Base-by-base conservation (phyloP, 2,888 invertebrate species). In the Proisotoma minuta region DNA sequence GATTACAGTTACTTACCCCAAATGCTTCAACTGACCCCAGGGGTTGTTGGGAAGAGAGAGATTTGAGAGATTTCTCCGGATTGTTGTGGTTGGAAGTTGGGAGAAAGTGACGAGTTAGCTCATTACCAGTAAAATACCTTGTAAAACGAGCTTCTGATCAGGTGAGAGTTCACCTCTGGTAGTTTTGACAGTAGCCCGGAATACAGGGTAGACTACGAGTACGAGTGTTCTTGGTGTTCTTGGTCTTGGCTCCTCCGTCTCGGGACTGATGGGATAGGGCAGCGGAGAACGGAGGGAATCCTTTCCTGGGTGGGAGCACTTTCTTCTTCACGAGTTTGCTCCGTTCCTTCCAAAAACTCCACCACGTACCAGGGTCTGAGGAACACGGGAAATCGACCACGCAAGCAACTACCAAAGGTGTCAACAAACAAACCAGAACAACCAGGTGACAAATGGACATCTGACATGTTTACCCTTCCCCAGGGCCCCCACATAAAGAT, bases 171-270 rank as follows among this genome's bases (percentile, higher is more conserved):
- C 63, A 69, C 68, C 54, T 80, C 78, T 65, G 79, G 67, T 73
- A 77, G 78, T 83, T 90, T 89, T n/a, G n/a, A 93, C 93, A 93
- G 92, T 93, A 93, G 91, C 93, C 93, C 93, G 93, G 93, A 93
- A 92, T 93, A 94, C 93, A 94, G 93, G 93, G 93, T 94, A 93
- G 91, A 90, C 92, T 91, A 93, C 92, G 91, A 89, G 90, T 90
- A 91, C 87, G 89, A 87, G 59, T 63, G 60, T n/a, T 59, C 34
- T 34, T 34, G 34, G 8, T 34, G 8, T 34, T 65, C 60, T 52
- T 53, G 58, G 62, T 57, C 59, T 29, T 5, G 59, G 56, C 49
- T 12, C 18, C n/a, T 39, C 27, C 59, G 26, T 47, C 43, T 59
- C 20, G 10, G 48, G n/a, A 12, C 5, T 50, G 24, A 23, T 50